Percentiles rank a stretch among this genome's conserved stretches.
These are phyloP conservation scores for Hydrozoanthus gracilis DNA, from an alignment of 92 coral and sea anemone genomes.

Conservation along the genomic window DNA sequence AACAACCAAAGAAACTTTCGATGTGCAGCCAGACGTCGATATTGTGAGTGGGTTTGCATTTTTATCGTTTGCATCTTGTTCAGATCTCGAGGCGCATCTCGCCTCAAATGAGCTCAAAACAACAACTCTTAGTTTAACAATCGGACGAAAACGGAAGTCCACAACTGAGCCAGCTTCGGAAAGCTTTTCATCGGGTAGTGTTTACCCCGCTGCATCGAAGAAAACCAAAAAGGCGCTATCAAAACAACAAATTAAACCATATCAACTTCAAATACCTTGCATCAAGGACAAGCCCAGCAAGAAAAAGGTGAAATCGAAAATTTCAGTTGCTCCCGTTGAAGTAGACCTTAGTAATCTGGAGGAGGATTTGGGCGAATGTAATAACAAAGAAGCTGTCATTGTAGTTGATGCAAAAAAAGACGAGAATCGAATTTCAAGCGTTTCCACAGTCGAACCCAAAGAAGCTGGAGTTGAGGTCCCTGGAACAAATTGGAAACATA, in stretches of 20 bases:
- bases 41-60: slow-evolving; percentile 87
- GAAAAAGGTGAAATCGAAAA: slow-evolving; percentile 13
- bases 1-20: slow-evolving; percentile 38
- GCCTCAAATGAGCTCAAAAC: slow-evolving; percentile 71
- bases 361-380: background rate
- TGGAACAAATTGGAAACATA: background rate
- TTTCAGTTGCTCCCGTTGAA: background rate
- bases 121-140: slow-evolving; percentile 66
- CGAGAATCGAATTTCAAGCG: slow-evolving; percentile 12
- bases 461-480: background rate
- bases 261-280: background rate
- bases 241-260: background rate
- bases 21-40: slow-evolving; percentile 74
- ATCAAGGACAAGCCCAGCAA: background rate
- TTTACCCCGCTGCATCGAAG: background rate
- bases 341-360: background rate
- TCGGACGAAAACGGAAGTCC: slow-evolving; percentile 66
- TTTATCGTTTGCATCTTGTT: slow-evolving; percentile 71
- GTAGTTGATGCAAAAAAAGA: background rate
- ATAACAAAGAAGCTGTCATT: slow-evolving; percentile 16
- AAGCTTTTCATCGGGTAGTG: background rate
- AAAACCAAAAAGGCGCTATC: slow-evolving; percentile 18
- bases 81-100: slow-evolving; percentile 80
- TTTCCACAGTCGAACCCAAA: background rate
- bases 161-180: background rate